Percentiles rank a stretch among this genome's conserved stretches.
phyloP scores from a whole-genome alignment of 2,888 invertebrate species.

The Merodon equestris region DNA sequence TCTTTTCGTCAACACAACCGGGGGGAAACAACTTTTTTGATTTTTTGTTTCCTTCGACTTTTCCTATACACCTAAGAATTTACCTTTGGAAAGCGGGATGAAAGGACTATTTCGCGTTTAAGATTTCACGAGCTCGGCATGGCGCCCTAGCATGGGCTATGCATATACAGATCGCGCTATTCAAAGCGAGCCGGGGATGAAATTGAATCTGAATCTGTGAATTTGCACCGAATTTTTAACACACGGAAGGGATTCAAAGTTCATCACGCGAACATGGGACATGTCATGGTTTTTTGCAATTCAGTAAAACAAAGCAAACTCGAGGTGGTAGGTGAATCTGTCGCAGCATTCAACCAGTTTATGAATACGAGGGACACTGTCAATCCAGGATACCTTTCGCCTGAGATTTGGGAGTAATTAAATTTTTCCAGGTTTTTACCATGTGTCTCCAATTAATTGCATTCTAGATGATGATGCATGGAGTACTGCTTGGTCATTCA shows the following conservation, averaged over 20 bases:
- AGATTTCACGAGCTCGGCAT: constrained; percentile 16
- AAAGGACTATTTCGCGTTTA: constrained; percentile 31
- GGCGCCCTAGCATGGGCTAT: too few species aligned
- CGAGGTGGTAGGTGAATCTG: too few species aligned
- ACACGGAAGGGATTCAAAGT: constrained; percentile 38
- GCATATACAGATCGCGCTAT: constrained; percentile 5
- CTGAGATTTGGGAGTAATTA: constrained; percentile 52
- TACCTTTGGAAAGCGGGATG: constrained; percentile 21
- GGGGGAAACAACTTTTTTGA: neutral
- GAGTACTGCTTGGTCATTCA: constrained; percentile 19
- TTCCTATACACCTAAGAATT: neutral
- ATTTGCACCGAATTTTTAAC: constrained; percentile 50
- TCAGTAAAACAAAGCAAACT: constrained; percentile 34
- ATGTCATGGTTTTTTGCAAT: too few species aligned
- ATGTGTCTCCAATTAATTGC: constrained; percentile 53
- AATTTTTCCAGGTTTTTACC: constrained; percentile 33
- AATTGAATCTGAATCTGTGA: constrained; percentile 36
- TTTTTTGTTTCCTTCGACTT: constrained; percentile 3
- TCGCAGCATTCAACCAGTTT: too few species aligned
- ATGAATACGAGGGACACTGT: too few species aligned
- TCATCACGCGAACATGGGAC: constrained; percentile 5
- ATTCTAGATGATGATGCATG: constrained; percentile 2
- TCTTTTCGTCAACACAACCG: constrained; percentile 30
- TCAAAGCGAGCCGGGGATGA: constrained; percentile 39
- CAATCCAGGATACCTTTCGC: neutral